Base-by-base conservation (phyloP, 2,113 vertebrate species). In the Hippocampus mohnikei region DNA sequence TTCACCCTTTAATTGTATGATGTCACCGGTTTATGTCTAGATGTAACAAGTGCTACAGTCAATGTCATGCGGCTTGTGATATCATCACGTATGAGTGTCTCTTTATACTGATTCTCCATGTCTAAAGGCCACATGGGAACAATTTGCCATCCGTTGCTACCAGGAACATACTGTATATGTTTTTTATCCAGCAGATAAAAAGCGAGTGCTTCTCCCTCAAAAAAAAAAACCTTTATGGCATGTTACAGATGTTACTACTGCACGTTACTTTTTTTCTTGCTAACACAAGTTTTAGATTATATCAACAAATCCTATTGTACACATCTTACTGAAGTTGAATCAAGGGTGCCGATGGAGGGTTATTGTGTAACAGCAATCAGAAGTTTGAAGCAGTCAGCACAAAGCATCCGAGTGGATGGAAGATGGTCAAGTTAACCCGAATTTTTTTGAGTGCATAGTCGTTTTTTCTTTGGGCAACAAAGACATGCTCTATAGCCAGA, bases 1-100 rank as follows among this genome's bases (percentile, higher is more conserved):
- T 69, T 82, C 71, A 69, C 67, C 61, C 73, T 74, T 63, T 82
- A 71, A 77, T 83, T 76, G 80, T 66, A 66, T 15, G 62, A 67
- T 82, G 81, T 77, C 70, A 37, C 81, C 86, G 80, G 73, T 85
- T 85, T 78, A 53, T 79, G 81, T 89, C 81, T 74, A 76, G 73
- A 75, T 70, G 72, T 80, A 81, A 83, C 81, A 70, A 77, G 74
- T 70, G 72, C 75, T 77, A 41, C 33, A 66, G 73, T 78, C 81
- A 76, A 76, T 62, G 64, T 44, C 69, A 69, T 77, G 82, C 81
- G 78, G 77, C 81, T 81, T 69, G 66, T 44, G 77, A 73, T 82
- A 84, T 87, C 69, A 48, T 80, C 74, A 52, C 29, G 48, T 61
- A 64, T 69, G 80, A 71, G 72, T 21, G 52, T 29, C 75, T 72